phyloP scores from a whole-genome alignment of 30 jellyfish, hydroid and myxozoan genomes.

The Aurelia sp. region DNA sequence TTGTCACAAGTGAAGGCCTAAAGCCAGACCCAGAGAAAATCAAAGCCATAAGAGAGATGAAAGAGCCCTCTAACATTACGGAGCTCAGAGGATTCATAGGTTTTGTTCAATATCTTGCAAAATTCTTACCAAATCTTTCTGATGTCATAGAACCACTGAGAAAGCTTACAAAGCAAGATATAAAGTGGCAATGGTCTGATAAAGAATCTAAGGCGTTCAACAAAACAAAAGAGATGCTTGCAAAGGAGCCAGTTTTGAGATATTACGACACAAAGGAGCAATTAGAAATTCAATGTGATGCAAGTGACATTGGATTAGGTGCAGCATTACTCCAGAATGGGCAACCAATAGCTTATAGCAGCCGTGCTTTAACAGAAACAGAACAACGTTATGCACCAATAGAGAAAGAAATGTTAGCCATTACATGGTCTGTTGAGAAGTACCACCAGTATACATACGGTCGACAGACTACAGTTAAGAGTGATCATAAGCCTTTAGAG shows the following conservation, averaged over 20 bases:
- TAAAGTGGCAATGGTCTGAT: slow-evolving; percentile 51
- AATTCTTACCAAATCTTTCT: slow-evolving; percentile 62
- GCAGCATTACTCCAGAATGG: slow-evolving; percentile 73
- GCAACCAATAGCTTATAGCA: slow-evolving; percentile 48
- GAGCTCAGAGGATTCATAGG: slow-evolving; percentile 66
- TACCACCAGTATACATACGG: slow-evolving; percentile 47
- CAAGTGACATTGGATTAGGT: slow-evolving; percentile 64
- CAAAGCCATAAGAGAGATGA: slow-evolving; percentile 59
- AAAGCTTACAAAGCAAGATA: slow-evolving; percentile 58
- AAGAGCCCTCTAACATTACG: slow-evolving; percentile 47
- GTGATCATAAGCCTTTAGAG: slow-evolving; percentile 54
- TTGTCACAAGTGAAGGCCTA: slow-evolving; percentile 62
- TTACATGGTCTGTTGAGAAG: slow-evolving; percentile 21
- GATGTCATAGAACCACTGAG: slow-evolving; percentile 65
- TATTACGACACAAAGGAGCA: slow-evolving; percentile 52
- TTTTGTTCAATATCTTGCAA: slow-evolving; percentile 53
- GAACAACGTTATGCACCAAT: slow-evolving; percentile 58
- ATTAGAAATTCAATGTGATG: slow-evolving; percentile 64
- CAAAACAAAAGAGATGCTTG: slow-evolving; percentile 46
- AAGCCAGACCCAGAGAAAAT: slow-evolving; percentile 72
- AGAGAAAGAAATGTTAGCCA: slow-evolving; percentile 42
- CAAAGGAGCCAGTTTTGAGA: slow-evolving; percentile 37
- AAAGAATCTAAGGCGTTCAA: slow-evolving; percentile 50
- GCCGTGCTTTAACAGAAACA: slow-evolving; percentile 33
- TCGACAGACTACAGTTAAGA: slow-evolving; percentile 33